Base-by-base conservation (phyloP, 2,797 vertebrate genomes). In the Chelmon rostratus region DNA sequence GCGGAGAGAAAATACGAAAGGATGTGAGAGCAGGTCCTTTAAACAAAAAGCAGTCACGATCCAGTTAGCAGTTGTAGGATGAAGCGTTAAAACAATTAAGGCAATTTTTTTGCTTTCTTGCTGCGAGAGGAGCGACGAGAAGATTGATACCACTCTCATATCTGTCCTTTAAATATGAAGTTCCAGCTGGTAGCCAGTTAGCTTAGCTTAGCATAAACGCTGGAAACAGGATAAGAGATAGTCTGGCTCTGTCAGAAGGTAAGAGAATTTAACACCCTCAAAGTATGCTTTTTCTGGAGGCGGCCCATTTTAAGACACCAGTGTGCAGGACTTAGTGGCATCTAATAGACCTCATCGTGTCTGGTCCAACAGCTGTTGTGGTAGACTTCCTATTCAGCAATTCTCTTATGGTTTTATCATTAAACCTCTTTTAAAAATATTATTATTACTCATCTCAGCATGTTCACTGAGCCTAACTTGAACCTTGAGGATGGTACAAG, bases 1-100 rank as follows among this genome's bases (percentile, higher is more conserved):
- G 90, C 77, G 70, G 53, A 54, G 67, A 84, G 66, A 79, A 11
- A 25, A 85, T 0, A 47, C 40, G 71, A 5, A 28, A 18, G 10
- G 37, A 28, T 57, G 23, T 74, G 54, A 84, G 67, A 80, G 53
- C 12, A 47, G 40, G 38, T 38, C 21, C 11, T 82, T 46, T 5
- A 54, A 28, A 62, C 31, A 3, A 31, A 3, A 25, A 50, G 40
- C 53, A 68, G 76, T 69, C 28, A 58, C 19, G 46, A 28, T 64
- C 33, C 52, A 35, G 42, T 59, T 6, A 56, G 44, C 59, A 40
- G 13, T 15, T n/a, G 18, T 23, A 31, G 19, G 8, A 13, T 19
- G 8, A 5, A 67, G 49, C 4, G n/a, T 52, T 62, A 18, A 59
- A 68, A 28, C 31, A 31, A 31, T 31, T 31, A 4, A 31, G 28